A percentile compares a stretch with the other conserved stretches of the same genome.
Evolutionary conservation across 2,888 invertebrate species (phyloP).

Genomic region (Aphidius colemani): DNA sequence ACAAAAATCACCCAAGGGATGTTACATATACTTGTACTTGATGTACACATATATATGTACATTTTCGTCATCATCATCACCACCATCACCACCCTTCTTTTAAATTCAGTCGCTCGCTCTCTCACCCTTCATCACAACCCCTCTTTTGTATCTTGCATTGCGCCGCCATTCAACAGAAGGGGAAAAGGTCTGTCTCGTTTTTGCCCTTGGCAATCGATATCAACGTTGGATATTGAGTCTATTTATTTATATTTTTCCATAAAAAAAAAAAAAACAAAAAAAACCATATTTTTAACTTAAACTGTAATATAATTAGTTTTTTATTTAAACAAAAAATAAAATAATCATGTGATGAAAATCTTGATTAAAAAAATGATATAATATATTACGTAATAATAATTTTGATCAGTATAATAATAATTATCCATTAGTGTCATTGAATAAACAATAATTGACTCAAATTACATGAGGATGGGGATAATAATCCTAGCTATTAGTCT

Average conservation of each 20-base stretch:
- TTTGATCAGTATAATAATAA: too few species aligned
- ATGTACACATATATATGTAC: neutral
- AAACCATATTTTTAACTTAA: too few species aligned
- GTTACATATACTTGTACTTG: neutral
- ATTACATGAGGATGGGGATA: too few species aligned
- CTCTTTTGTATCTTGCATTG: slow-evolving; percentile 34
- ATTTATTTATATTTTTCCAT: slow-evolving; percentile 6
- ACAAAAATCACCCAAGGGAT: slow-evolving; percentile 28
- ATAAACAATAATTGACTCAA: too few species aligned
- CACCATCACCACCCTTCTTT: slow-evolving; percentile 24
- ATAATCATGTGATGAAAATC: too few species aligned
- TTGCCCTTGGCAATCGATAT: slow-evolving; percentile 47
- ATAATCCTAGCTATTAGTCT: too few species aligned
- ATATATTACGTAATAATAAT: too few species aligned
- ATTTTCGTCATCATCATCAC: slow-evolving; percentile 3
- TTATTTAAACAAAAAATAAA: too few species aligned
- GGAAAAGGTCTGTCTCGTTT: slow-evolving; percentile 38
- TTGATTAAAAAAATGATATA: too few species aligned
- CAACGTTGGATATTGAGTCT: slow-evolving; percentile 40
- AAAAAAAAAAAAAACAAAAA: neutral
- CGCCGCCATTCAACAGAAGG: slow-evolving; percentile 28
- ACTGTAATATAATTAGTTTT: too few species aligned
- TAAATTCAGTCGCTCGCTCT: slow-evolving; percentile 17
- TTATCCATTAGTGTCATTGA: too few species aligned
- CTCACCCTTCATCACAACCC: slow-evolving; percentile 28